These are phyloP conservation scores for Mus pahari DNA, from an alignment of 2,113 vertebrate genomes.

Conservation along the genomic window DNA sequence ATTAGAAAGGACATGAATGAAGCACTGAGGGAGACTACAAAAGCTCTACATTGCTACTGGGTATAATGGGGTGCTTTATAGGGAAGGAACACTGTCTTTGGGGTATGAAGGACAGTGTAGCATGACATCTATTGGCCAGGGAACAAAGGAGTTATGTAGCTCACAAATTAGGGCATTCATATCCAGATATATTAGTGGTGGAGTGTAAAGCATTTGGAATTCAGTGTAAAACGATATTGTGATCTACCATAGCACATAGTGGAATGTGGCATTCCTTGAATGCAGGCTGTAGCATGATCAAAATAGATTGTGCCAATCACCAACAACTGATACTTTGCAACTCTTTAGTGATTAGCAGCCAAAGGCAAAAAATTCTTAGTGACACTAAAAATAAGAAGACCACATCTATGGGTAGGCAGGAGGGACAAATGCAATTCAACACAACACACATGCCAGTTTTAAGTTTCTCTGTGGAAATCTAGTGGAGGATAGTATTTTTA, in stretches of 20 bases:
- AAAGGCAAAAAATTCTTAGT: conserved; percentile 73
- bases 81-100: conserved; percentile 70
- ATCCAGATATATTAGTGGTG: conserved; percentile 74
- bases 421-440: conserved; percentile 73
- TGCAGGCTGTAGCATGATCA: conserved; percentile 69
- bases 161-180: conserved; percentile 84
- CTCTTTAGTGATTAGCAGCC: conserved; percentile 68
- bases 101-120: conserved; percentile 76
- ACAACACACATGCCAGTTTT: conserved; percentile 50
- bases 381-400: conserved; percentile 75
- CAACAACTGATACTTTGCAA: conserved; percentile 71
- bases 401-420: conserved; percentile 61
- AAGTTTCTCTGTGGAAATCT: conserved; percentile 54
- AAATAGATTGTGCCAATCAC: conserved; percentile 71
- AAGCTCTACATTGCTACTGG: conserved; percentile 65
- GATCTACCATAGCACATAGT: conserved; percentile 73
- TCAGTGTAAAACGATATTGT: conserved; percentile 80
- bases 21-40: conserved; percentile 55
- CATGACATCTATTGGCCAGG: conserved; percentile 71
- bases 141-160: conserved; percentile 80
- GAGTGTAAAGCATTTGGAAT: conserved; percentile 76
- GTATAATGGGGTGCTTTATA: conserved; percentile 74
- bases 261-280: conserved; percentile 77
- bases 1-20: conserved; percentile 73
- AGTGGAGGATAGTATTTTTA: conserved; percentile 65